Evolutionary conservation across 2,113 vertebrate species (phyloP).

Genomic region (Cyanistes caeruleus): DNA sequence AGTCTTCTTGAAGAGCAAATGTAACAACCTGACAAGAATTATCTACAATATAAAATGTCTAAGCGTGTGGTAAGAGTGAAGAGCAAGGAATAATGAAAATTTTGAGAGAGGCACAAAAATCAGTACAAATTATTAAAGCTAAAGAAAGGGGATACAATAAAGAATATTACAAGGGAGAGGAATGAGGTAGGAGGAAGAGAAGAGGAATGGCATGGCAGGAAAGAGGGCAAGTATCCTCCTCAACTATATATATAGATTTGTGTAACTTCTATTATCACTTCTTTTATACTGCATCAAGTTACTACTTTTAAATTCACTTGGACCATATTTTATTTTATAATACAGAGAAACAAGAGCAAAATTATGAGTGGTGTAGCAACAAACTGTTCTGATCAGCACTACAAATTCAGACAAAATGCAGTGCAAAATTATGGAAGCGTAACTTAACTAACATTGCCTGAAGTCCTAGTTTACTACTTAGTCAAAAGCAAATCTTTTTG

Average conservation of each 20-base stretch:
- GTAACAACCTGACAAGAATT: not conserved
- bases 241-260: not conserved
- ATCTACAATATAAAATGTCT: not conserved
- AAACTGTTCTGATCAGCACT: not conserved
- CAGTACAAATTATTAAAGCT: not conserved
- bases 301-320: not conserved
- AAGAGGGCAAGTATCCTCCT: not conserved
- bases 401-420: not conserved
- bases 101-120: not conserved
- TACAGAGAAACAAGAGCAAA: not conserved
- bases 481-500: not conserved
- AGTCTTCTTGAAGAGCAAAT: not conserved
- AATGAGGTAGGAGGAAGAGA: not conserved
- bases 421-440: not conserved
- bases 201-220: not conserved
- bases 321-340: not conserved
- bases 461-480: not conserved
- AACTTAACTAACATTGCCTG: not conserved
- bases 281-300: not conserved
- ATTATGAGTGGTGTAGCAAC: not conserved
- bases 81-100: not conserved
- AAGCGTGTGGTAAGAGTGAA: not conserved
- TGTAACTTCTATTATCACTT: not conserved
- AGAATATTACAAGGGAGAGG: not conserved
- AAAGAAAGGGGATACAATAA: not conserved